These are phyloP conservation scores for Rhadinocentrus ornatus DNA, from an alignment of 2,797 vertebrate species.

Conservation along the genomic window DNA sequence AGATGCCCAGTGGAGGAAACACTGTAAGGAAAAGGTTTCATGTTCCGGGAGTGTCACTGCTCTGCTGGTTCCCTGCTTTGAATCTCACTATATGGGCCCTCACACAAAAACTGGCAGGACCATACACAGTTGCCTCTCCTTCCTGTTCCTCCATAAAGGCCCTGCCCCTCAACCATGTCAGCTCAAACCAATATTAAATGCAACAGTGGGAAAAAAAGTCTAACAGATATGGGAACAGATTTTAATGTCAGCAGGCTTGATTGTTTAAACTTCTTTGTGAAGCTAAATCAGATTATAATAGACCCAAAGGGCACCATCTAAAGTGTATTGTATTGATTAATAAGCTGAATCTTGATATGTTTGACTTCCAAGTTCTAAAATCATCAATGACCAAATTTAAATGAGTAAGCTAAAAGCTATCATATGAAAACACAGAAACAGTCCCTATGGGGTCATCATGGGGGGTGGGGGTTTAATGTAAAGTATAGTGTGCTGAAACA, in stretches of 20 bases:
- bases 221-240: neutral
- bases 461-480: slow-evolving; percentile 7
- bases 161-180: neutral
- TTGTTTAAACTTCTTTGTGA: neutral
- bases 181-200: slow-evolving; percentile 9
- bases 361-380: neutral
- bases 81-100: slow-evolving; percentile 32
- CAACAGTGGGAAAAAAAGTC: slow-evolving; percentile 5
- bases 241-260: neutral
- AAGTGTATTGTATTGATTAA: too few relatives aligned
- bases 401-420: neutral
- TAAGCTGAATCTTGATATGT: neutral
- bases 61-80: slow-evolving; percentile 47
- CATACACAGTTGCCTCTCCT: slow-evolving; percentile 29
- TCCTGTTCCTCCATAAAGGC: slow-evolving; percentile 16
- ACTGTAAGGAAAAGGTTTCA: slow-evolving; percentile 53
- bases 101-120: slow-evolving; percentile 61
- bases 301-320: neutral
- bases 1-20: slow-evolving; percentile 37
- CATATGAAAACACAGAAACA: slow-evolving; percentile 17
- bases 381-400: neutral
- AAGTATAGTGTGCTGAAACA: slow-evolving; percentile 49
- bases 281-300: neutral
- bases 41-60: slow-evolving; percentile 53
- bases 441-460: slow-evolving; percentile 41